phyloP scores from a whole-genome alignment of 2,797 vertebrate genomes.

The Lacerta agilis region DNA sequence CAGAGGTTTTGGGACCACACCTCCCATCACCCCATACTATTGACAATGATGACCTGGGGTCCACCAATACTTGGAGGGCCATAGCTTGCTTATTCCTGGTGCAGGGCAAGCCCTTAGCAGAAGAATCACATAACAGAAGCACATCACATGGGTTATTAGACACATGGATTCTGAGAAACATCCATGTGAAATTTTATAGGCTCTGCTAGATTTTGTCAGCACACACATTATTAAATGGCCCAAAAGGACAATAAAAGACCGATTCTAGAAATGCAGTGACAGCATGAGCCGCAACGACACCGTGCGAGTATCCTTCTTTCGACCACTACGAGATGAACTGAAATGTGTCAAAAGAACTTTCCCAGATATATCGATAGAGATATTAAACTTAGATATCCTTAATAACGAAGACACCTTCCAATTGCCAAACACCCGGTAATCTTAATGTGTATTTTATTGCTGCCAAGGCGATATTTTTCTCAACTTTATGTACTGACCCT shows the following conservation, averaged over 20 bases:
- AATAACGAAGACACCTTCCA: conserved; percentile 61
- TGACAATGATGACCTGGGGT: background rate
- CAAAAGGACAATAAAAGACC: conserved; percentile 1
- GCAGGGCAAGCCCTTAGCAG: background rate
- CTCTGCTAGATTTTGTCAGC: background rate
- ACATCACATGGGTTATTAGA: conserved; percentile 15
- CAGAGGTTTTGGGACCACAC: no score
- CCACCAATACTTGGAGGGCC: no score
- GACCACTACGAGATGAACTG: background rate
- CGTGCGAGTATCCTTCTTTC: background rate
- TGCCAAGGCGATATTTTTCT: conserved; percentile 66
- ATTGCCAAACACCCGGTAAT: conserved; percentile 66
- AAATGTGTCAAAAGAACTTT: background rate
- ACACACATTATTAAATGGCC: conserved; percentile 2
- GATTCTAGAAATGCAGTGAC: background rate
- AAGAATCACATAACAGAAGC: background rate
- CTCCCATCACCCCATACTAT: no score
- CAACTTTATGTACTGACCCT: conserved; percentile 68
- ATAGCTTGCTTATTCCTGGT: background rate
- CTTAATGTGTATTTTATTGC: conserved; percentile 71
- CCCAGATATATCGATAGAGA: background rate
- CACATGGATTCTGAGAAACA: conserved; percentile 7
- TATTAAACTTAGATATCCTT: conserved; percentile 32
- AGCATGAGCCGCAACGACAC: background rate
- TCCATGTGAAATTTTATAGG: conserved; percentile 1